phyloP scores from a whole-genome alignment of 2,113 vertebrate species.

The Suncus etruscus region DNA sequence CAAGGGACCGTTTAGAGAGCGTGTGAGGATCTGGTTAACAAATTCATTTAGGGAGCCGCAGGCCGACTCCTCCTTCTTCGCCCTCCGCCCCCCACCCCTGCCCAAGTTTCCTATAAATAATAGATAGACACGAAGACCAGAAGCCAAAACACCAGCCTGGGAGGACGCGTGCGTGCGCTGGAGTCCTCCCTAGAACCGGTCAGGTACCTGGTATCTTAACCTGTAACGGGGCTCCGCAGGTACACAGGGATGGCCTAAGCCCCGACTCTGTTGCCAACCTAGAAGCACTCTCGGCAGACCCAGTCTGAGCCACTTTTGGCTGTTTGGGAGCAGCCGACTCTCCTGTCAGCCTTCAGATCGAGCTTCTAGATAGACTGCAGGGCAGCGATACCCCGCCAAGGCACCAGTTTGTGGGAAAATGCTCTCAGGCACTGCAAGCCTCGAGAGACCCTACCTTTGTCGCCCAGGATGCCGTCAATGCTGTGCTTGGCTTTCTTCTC shows the following conservation, averaged over 20 bases:
- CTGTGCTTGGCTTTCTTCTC: slow-evolving; percentile 99
- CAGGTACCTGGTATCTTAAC: not conserved
- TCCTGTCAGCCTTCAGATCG: no score
- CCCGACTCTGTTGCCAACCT: not conserved
- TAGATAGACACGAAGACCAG: slow-evolving; percentile 84
- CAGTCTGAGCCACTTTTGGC: no score
- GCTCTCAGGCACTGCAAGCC: no score
- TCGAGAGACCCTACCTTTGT: slow-evolving; percentile 93
- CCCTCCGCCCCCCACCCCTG: slow-evolving; percentile 81
- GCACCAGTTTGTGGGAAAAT: no score
- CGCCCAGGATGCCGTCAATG: slow-evolving; percentile 99
- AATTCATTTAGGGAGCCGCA: slow-evolving; percentile 92
- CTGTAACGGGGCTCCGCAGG: not conserved
- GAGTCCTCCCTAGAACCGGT: accelerated
- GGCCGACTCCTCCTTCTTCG: slow-evolving; percentile 63
- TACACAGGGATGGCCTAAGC: accelerated
- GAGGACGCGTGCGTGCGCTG: not conserved
- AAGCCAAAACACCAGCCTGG: slow-evolving; percentile 82
- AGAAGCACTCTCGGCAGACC: not conserved
- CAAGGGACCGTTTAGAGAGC: slow-evolving; percentile 92
- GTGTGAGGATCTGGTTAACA: slow-evolving; percentile 92
- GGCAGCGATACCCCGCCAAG: no score
- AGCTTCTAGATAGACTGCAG: no score
- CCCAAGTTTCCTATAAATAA: slow-evolving; percentile 90
- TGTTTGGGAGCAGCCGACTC: accelerated